Evolutionary conservation across 2,888 invertebrate genomes (phyloP), one percentile per base, ranked within the genome.

Genomic region (Dasypogon diadema): DNA sequence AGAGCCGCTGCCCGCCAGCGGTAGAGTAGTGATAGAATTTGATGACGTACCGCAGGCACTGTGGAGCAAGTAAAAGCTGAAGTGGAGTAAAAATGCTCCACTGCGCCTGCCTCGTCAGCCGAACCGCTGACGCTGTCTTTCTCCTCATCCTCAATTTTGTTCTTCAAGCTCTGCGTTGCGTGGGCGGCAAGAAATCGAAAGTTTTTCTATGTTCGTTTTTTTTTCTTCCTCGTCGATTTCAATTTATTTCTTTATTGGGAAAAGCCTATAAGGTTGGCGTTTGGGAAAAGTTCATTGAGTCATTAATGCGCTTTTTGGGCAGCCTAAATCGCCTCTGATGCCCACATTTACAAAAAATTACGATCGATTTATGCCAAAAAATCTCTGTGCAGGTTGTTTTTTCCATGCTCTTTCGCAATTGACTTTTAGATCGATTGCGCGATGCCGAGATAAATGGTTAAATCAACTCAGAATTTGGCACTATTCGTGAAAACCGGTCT

Each of bases 401-500:
- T 48, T 26, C n/a, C n/a, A 46, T 3, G 65, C 26, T 16, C 24
- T 68, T 68, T 48, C 65, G 22, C 46, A 68, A 68, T 42, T 16
- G 46, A n/a, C 14, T 68, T 68, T 68, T 10, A 48, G 46, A 46
- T 68, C 26, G 65, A 68, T 48, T 68, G 26, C 48, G 65, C 65
- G 48, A 68, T 26, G 24, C 12, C 46, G 14, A 46, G 48, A 34
- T 68, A 68, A 68, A 68, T 68, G 65, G 65, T 21, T 68, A 48
- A n/a, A 22, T 2, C 65, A 46, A 68, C 26, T 48, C 46, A 22
- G 24, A 48, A 48, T 68, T 68, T 68, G 65, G 65, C 16, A 48
- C 10, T 68, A 46, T 48, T 68, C 14, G 65, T 22, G 21, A 12
- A 48, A 68, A 68, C 65, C 65, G 48, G 65, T 68, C 65, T 68